phyloP scores from a whole-genome alignment of 2,797 vertebrate genomes.

The Arctocebus calabarensis region DNA sequence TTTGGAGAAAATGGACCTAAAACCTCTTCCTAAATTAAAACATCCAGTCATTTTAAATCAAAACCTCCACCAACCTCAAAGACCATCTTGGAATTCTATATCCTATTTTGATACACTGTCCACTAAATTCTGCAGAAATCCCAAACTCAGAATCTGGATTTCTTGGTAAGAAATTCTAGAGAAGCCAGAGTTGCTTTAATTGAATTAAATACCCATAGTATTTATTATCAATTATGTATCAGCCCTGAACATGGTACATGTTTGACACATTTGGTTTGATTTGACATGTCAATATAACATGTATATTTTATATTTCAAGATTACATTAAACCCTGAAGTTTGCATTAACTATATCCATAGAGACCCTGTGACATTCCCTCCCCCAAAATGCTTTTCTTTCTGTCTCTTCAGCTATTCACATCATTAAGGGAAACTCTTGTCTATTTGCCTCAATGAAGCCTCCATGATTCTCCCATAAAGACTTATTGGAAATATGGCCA shows the following conservation, averaged over 20 bases:
- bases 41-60: neutral
- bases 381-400: neutral
- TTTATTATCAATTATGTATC: conserved; percentile 22
- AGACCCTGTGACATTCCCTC: neutral
- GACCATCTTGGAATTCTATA: neutral
- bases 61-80: neutral
- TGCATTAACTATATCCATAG: neutral
- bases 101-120: neutral
- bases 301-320: conserved; percentile 35
- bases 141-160: neutral
- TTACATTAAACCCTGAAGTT: neutral
- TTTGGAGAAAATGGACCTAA: neutral
- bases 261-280: conserved; percentile 30
- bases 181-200: neutral
- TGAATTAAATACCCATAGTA: conserved; percentile 17
- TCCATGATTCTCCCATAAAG: neutral
- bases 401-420: neutral
- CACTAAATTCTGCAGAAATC: neutral
- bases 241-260: neutral
- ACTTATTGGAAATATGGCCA: neutral
- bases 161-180: neutral
- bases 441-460: neutral
- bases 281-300: neutral
- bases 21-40: neutral
- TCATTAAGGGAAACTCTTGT: neutral